Evolutionary conservation across 2,113 vertebrate species (phyloP).

Genomic region (Chunga burmeisteri): DNA sequence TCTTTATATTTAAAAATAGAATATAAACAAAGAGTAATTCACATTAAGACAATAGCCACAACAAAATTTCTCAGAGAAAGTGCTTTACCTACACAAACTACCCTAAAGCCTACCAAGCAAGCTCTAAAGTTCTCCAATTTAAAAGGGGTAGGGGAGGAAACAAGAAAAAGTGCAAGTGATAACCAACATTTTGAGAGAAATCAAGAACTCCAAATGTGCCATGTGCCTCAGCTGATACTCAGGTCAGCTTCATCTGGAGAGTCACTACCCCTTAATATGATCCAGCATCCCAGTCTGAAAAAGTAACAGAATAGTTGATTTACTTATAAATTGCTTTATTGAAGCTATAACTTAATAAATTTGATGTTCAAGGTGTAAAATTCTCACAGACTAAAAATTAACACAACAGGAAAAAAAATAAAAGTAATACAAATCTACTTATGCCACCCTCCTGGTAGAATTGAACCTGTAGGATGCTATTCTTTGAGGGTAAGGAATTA

Average conservation of each 20-base stretch:
- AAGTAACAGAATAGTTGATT: background rate
- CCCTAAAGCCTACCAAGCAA: background rate
- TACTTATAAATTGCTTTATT: slow-evolving; percentile 27
- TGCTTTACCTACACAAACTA: slow-evolving; percentile 21
- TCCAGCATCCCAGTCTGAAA: background rate
- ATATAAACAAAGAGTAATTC: slow-evolving; percentile 34
- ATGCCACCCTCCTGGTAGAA: background rate
- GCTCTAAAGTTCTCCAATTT: background rate
- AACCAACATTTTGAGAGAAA: background rate
- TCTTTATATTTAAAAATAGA: slow-evolving; percentile 52
- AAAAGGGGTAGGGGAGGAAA: background rate
- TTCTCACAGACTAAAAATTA: background rate
- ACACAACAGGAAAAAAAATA: background rate
- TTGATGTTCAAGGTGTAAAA: background rate
- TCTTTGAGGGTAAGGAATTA: background rate
- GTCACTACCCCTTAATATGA: background rate
- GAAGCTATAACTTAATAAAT: slow-evolving; percentile 25
- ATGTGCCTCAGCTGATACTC: background rate
- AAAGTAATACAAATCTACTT: slow-evolving; percentile 11
- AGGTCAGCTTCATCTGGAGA: background rate
- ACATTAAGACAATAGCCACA: slow-evolving; percentile 31
- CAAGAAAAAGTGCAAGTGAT: background rate
- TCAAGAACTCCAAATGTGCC: background rate
- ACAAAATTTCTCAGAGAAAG: background rate
- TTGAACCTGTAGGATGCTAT: background rate